Percentiles rank a stretch among this genome's conserved stretches.
These are phyloP conservation scores for Heliconius eleuchia DNA, from an alignment of 1,140 invertebrate species.

Conservation along the genomic window DNA sequence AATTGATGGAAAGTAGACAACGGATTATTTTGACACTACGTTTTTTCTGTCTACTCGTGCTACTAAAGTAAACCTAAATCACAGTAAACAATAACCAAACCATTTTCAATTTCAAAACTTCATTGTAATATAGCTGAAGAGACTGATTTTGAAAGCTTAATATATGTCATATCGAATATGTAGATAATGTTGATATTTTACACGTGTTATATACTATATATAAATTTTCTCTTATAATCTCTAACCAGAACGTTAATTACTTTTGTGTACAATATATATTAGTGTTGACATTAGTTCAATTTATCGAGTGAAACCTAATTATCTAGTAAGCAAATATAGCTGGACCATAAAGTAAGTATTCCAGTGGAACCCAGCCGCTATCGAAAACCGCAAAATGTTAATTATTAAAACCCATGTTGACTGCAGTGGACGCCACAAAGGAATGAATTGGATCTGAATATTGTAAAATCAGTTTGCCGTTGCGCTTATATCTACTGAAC, in stretches of 20 bases:
- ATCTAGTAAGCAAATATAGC: background rate
- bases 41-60: no score
- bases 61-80: background rate
- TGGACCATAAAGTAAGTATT: background rate
- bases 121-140: background rate
- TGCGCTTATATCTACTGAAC: background rate
- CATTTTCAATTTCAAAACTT: background rate
- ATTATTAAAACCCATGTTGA: constrained; percentile 18
- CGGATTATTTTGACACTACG: no score
- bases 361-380: background rate
- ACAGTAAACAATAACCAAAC: background rate
- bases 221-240: background rate
- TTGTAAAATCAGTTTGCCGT: background rate
- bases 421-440: constrained; percentile 12
- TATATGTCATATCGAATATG: background rate
- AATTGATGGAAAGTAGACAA: no score
- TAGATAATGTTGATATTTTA: background rate
- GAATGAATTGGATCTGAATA: constrained; percentile 12
- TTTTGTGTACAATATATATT: background rate
- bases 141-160: constrained; percentile 1
- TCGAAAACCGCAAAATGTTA: constrained; percentile 6
- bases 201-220: no score
- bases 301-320: background rate
- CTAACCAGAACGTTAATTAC: background rate
- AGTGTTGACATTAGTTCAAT: background rate